Conservation (phyloP, 1,140 invertebrate genomes). For the Drosophila pectinifera region DNA sequence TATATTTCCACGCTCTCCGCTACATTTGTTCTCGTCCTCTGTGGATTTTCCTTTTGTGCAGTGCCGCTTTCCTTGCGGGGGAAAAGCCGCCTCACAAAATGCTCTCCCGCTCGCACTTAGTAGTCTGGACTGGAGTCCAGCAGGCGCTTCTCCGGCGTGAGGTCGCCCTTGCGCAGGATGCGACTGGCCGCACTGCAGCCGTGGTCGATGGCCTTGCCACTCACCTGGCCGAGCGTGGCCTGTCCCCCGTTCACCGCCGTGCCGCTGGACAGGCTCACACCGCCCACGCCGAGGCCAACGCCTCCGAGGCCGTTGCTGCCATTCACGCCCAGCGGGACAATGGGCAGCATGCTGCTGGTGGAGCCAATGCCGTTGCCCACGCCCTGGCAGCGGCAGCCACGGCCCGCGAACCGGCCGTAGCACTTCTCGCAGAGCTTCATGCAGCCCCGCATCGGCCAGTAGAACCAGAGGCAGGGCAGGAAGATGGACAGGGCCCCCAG, state of each 20-base stretch:
- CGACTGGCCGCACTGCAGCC: constrained; percentile 78
- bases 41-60: constrained; percentile 14
- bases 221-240: constrained; percentile 24
- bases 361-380: constrained; percentile 54
- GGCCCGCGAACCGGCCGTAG: constrained; percentile 91
- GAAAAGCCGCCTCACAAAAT: constrained; percentile 65
- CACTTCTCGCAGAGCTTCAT: constrained; percentile 91
- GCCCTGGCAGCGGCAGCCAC: constrained; percentile 87
- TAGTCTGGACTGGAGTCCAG: constrained; percentile 86
- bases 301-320: constrained; percentile 22
- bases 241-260: constrained; percentile 6
- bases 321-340: constrained; percentile 76
- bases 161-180: constrained; percentile 78
- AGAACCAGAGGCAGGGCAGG: constrained; percentile 95
- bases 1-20: constrained; percentile 10
- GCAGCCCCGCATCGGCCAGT: constrained; percentile 95
- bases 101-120: constrained; percentile 69
- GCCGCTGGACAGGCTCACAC: constrained; percentile 13
- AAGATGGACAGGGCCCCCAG: constrained; percentile 91
- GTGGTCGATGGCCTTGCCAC: constrained; percentile 69
- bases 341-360: constrained; percentile 84
- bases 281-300: background rate
- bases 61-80: constrained; percentile 45
- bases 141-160: constrained; percentile 87
- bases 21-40: constrained; percentile 8